These are phyloP conservation scores for Brachypteracias leptosomus DNA, from an alignment of 2,113 vertebrate species.

Conservation along the genomic window DNA sequence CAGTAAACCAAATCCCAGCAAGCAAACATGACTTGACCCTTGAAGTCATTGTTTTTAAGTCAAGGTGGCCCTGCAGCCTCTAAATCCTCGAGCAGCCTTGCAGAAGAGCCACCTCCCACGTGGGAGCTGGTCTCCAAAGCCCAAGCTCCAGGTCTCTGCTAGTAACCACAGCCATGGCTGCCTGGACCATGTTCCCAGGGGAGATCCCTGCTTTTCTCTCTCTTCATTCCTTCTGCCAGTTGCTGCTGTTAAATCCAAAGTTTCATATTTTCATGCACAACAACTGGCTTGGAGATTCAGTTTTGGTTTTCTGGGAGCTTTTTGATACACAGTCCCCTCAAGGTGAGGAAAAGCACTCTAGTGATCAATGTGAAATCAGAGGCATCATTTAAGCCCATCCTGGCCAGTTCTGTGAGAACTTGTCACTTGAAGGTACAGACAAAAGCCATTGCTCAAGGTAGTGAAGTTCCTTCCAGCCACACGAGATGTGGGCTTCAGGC, in stretches of 20 bases:
- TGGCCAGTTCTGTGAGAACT: not conserved
- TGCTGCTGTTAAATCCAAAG: not conserved
- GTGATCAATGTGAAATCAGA: not conserved
- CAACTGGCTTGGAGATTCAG: not conserved
- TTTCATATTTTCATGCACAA: not conserved
- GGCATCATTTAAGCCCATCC: not conserved
- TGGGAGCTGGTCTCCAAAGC: not conserved
- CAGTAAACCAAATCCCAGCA: not conserved
- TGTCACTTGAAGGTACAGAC: not conserved
- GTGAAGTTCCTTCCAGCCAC: not conserved
- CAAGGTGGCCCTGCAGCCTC: not conserved
- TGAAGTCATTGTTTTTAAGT: not conserved
- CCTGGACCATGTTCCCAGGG: not conserved
- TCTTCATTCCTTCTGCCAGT: not conserved
- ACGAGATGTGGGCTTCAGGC: not conserved
- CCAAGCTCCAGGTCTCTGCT: not conserved
- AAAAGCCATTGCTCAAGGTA: not conserved
- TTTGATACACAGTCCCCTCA: not conserved
- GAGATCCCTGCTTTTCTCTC: not conserved
- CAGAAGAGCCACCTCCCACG: not conserved
- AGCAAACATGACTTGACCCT: not conserved
- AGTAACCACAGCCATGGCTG: not conserved
- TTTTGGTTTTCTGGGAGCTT: not conserved
- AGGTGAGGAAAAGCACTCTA: not conserved
- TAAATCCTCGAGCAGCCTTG: not conserved